phyloP scores from a whole-genome alignment of 2,888 invertebrate genomes.

The Tholera decimalis region DNA sequence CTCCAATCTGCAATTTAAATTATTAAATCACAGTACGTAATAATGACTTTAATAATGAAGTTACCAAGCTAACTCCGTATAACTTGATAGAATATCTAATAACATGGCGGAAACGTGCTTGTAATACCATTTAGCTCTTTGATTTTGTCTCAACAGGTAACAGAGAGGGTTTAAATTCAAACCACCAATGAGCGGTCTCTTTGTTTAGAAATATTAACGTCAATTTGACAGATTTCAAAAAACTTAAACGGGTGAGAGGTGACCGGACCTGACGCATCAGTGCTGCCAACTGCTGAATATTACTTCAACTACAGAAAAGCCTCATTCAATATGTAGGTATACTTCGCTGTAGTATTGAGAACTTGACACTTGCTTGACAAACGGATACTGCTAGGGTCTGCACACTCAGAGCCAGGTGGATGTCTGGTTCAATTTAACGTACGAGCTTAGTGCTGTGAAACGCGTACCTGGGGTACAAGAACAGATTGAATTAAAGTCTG shows the following conservation, averaged over 20 bases:
- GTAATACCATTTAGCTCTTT: conserved; percentile 35
- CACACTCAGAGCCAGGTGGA: conserved; percentile 53
- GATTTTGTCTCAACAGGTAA: conserved; percentile 28
- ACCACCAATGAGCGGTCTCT: no score
- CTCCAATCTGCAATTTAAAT: conserved; percentile 14
- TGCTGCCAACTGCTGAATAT: no score
- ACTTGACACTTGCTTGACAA: conserved; percentile 42
- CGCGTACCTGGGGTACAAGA: conserved; percentile 19
- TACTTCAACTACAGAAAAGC: no score
- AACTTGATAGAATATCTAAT: conserved; percentile 17
- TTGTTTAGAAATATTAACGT: no score
- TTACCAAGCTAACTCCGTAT: conserved; percentile 3
- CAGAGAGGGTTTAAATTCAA: no score
- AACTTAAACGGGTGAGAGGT: no score
- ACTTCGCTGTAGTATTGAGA: conserved; percentile 19
- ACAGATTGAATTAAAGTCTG: conserved; percentile 54
- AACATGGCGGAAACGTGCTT: conserved; percentile 17
- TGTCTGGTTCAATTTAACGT: conserved; percentile 66
- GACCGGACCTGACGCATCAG: no score
- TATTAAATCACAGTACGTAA: neutral
- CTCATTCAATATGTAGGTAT: no score
- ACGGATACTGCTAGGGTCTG: conserved; percentile 52
- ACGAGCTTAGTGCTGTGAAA: conserved; percentile 47
- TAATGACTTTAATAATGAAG: conserved; percentile 12
- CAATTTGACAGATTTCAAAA: no score